Base-by-base conservation (phyloP, 2,797 vertebrate species). In the Pangasius djambal region DNA sequence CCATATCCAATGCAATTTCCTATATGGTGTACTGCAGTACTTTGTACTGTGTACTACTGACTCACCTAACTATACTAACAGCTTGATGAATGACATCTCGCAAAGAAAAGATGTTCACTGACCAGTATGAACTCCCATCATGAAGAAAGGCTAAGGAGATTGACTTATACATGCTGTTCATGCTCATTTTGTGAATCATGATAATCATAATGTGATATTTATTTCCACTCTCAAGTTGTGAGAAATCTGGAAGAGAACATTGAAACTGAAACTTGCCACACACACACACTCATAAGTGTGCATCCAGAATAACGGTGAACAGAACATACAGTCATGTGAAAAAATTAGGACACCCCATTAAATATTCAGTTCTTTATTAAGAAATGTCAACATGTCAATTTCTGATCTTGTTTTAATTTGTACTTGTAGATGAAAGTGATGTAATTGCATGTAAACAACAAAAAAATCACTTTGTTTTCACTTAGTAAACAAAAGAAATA, bases 91-190 rank as follows among this genome's bases (percentile, higher is more conserved):
- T 37, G 10, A 55, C 44, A 78, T 50, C n/a, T 78, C 59, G 50
- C 37, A 78, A 63, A 6, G 2, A 78, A 20, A 57, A 63, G 70
- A 86, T 61, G 57, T 8, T 63, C 61, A 52, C 28, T 79, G 75
- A 37, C 44, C 50, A 72, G 37, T 40, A 88, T 86, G 55, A 86
- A 81, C 85, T 20, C 25, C 50, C 82, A 37, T 63, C 74, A 88
- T 87, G 81, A 61, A 82, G 52, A 78, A 83, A 72, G 74, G 74
- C 50, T 34, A 22, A 79, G 59, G 8, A 44, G 50, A 20, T 28
- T 86, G 85, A 78, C 28, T 86, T 37, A 74, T 44, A 79, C 28
- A 44, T 79, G 28, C 70, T 59, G 4, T 34, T 57, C 37, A 37
- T 37, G 37, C 61, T 86, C 50, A 50, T 40, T 37, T 52, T 37